Conservation (phyloP, 2,888 invertebrate species). For the Spisula solida region DNA sequence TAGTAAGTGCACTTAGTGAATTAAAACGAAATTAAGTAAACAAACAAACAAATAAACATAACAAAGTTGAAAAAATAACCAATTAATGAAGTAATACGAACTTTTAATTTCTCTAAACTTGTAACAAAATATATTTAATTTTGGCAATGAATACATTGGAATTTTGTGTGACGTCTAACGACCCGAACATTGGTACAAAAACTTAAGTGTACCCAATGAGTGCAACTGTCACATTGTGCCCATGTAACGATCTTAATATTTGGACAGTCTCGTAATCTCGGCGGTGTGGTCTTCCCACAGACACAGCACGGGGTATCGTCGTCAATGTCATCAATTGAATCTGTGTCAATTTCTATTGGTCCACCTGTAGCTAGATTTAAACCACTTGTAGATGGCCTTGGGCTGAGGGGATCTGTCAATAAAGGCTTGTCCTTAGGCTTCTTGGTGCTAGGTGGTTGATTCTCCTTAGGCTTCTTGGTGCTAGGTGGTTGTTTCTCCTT, state of each 20-base stretch:
- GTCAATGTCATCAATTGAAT: neutral
- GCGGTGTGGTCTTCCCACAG: neutral
- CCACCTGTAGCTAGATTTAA: neutral
- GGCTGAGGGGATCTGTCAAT: neutral
- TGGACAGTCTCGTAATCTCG: neutral
- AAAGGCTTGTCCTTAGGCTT: neutral
- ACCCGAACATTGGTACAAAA: neutral
- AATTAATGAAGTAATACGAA: too few relatives aligned
- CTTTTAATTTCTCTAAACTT: too few relatives aligned
- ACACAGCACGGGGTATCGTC: conserved; percentile 18
- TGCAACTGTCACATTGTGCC: conserved; percentile 25
- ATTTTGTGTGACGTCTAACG: conserved; percentile 14
- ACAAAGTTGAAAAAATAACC: too few relatives aligned
- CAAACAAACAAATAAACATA: too few relatives aligned
- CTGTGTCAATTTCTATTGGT: too few relatives aligned
- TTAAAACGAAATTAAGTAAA: too few relatives aligned
- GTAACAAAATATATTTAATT: too few relatives aligned
- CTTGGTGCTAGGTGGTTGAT: too few relatives aligned
- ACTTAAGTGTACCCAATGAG: conserved; percentile 25
- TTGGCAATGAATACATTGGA: conserved; percentile 25
- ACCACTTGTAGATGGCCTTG: conserved; percentile 29
- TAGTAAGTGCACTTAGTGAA: too few relatives aligned
- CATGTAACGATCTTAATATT: conserved; percentile 28
- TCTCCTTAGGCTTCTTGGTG: neutral
- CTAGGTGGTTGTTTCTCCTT: neutral